Percentiles rank a stretch among this genome's conserved stretches.
phyloP scores from a whole-genome alignment of 1,140 invertebrate genomes.

The Drosophila bocki region DNA sequence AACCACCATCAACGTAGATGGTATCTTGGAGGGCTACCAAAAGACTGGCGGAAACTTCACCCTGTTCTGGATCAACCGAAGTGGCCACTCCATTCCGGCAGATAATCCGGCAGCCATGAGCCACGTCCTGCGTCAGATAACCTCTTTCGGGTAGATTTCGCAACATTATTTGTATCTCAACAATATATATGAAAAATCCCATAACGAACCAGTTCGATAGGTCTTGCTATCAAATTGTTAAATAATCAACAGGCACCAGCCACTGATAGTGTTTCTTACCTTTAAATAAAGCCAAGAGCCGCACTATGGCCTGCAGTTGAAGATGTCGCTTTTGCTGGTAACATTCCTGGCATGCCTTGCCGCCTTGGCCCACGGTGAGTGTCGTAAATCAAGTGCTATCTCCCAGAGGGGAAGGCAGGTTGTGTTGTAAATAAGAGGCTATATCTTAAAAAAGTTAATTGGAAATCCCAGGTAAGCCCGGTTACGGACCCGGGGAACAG shows the following conservation, averaged over 20 bases:
- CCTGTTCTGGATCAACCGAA: constrained; percentile 90
- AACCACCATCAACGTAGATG: constrained; percentile 86
- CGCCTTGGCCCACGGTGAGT: constrained; percentile 41
- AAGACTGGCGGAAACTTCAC: constrained; percentile 89
- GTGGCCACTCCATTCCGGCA: constrained; percentile 87
- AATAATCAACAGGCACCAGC: background rate
- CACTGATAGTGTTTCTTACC: constrained; percentile 26
- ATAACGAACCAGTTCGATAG: constrained; percentile 12
- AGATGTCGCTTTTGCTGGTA: constrained; percentile 39
- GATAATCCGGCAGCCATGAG: constrained; percentile 78
- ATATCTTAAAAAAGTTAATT: background rate
- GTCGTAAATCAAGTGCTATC: constrained; percentile 7
- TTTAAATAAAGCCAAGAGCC: constrained; percentile 28
- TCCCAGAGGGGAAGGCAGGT: background rate
- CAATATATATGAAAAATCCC: background rate
- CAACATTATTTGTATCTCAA: background rate
- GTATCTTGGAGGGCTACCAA: constrained; percentile 88
- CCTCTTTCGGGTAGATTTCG: constrained; percentile 47
- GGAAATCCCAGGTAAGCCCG: constrained; percentile 63
- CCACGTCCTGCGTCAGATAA: constrained; percentile 57
- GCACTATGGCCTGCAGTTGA: constrained; percentile 22
- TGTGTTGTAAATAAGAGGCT: background rate
- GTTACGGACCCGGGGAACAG: constrained; percentile 88
- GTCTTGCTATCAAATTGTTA: background rate
- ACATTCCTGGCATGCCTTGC: constrained; percentile 35